phyloP scores from a whole-genome alignment of 1,140 invertebrate species.

The Apis cerana region DNA sequence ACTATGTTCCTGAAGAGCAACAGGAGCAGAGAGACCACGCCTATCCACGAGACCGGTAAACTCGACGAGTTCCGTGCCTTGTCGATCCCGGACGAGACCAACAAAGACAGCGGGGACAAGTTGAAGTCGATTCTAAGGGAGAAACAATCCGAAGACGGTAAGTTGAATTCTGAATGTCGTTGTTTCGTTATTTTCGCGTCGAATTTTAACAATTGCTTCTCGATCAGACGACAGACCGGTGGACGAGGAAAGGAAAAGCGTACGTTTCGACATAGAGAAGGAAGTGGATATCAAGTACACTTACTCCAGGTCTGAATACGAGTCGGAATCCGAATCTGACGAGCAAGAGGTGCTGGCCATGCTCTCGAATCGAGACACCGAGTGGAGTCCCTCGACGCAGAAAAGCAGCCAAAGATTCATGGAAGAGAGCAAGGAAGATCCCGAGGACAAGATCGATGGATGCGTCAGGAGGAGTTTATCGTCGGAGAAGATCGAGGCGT shows the following conservation, averaged over 20 bases:
- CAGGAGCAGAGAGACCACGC: conserved; percentile 80
- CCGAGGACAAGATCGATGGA: conserved; percentile 26
- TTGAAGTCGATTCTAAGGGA: conserved; percentile 88
- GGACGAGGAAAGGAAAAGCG: conserved; percentile 88
- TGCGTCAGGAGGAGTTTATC: conserved; percentile 4
- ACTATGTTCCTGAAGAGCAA: conserved; percentile 88
- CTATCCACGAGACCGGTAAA: conserved; percentile 70
- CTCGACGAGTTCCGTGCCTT: conserved; percentile 70
- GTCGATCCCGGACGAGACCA: conserved; percentile 55
- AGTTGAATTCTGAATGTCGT: conserved; percentile 13
- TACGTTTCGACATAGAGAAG: conserved; percentile 84
- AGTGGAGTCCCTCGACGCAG: conserved; percentile 21
- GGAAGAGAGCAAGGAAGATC: conserved; percentile 27
- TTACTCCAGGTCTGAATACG: conserved; percentile 82
- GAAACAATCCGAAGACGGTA: conserved; percentile 83
- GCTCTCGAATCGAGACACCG: conserved; percentile 37
- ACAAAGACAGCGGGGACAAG: conserved; percentile 75
- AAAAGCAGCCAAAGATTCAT: conserved; percentile 22
- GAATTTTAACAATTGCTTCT: not conserved
- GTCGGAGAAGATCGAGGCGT: conserved; percentile 33
- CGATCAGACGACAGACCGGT: conserved; percentile 76
- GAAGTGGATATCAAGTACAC: conserved; percentile 73
- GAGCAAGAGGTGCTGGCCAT: conserved; percentile 69
- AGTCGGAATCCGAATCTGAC: conserved; percentile 78
- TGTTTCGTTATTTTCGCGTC: not conserved